Evolutionary conservation across 2,888 invertebrate genomes (phyloP).

Genomic region (Cryptus viduatorius): DNA sequence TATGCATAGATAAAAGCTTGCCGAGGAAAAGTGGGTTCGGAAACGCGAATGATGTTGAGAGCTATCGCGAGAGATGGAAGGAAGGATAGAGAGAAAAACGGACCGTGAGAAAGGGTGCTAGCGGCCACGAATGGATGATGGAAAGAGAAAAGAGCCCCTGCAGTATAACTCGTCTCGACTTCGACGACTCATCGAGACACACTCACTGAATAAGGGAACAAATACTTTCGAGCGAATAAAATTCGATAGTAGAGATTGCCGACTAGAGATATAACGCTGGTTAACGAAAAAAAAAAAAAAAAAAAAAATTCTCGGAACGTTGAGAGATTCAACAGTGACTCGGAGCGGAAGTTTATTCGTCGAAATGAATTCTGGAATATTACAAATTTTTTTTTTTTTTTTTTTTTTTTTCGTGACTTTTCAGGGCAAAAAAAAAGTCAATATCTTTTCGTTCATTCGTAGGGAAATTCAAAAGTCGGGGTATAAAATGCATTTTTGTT

Average conservation of each 20-base stretch:
- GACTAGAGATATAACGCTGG: background rate
- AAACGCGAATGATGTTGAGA: constrained; percentile 55
- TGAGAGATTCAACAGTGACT: background rate
- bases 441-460: too few relatives aligned
- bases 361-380: background rate
- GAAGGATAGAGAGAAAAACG: constrained; percentile 12
- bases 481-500: too few relatives aligned
- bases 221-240: background rate
- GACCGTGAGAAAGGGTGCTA: constrained; percentile 41
- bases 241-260: background rate
- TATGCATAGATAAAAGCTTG: constrained; percentile 75
- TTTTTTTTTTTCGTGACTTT: too few relatives aligned
- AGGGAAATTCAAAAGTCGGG: too few relatives aligned
- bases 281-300: background rate
- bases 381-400: too few relatives aligned
- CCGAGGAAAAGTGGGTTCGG: constrained; percentile 59
- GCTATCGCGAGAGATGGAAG: constrained; percentile 26
- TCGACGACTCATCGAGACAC: background rate
- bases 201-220: background rate
- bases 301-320: background rate
- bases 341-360: background rate
- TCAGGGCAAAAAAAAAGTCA: too few relatives aligned
- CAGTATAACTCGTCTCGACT: constrained; percentile 7
- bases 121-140: background rate
- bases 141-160: background rate